phyloP scores from a whole-genome alignment of 2,888 invertebrate species.

The Agonopterix heracliana region DNA sequence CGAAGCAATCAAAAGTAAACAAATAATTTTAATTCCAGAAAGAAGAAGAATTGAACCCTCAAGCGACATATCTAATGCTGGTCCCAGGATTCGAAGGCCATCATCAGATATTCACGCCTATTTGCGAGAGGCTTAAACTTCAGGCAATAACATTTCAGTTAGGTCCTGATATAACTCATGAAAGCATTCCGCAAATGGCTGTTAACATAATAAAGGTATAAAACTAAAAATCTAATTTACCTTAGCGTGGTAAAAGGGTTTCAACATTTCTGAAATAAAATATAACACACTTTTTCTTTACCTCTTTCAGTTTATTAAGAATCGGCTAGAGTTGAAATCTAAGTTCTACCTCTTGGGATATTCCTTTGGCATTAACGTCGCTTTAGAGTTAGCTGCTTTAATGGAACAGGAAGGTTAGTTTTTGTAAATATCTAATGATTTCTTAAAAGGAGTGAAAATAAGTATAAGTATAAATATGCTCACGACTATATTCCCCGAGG shows the following conservation, averaged over 20 bases:
- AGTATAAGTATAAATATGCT: too few relatives aligned
- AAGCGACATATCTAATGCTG: slow-evolving; percentile 30
- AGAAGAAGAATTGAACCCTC: slow-evolving; percentile 28
- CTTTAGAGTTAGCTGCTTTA: slow-evolving; percentile 42
- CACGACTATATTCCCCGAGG: too few relatives aligned
- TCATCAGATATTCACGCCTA: slow-evolving; percentile 26
- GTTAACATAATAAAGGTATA: slow-evolving; percentile 7
- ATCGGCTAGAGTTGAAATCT: slow-evolving; percentile 18
- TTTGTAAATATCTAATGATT: too few relatives aligned
- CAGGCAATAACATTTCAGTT: slow-evolving; percentile 36
- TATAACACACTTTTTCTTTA: too few relatives aligned
- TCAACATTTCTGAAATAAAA: too few relatives aligned
- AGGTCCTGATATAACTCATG: slow-evolving; percentile 30
- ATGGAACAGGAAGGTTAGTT: slow-evolving; percentile 45
- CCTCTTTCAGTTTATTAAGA: slow-evolving; percentile 19
- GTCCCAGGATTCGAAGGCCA: slow-evolving; percentile 51
- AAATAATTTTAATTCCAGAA: slow-evolving; percentile 17
- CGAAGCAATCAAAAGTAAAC: too few relatives aligned
- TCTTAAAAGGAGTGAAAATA: too few relatives aligned
- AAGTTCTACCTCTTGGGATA: slow-evolving; percentile 24
- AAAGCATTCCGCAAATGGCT: slow-evolving; percentile 36
- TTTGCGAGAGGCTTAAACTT: slow-evolving; percentile 36
- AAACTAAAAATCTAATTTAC: too few relatives aligned
- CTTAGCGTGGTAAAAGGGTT: too few relatives aligned
- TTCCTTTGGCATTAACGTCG: slow-evolving; percentile 31